phyloP scores from a whole-genome alignment of 2,113 vertebrate species.

The Cisticola juncidis region DNA sequence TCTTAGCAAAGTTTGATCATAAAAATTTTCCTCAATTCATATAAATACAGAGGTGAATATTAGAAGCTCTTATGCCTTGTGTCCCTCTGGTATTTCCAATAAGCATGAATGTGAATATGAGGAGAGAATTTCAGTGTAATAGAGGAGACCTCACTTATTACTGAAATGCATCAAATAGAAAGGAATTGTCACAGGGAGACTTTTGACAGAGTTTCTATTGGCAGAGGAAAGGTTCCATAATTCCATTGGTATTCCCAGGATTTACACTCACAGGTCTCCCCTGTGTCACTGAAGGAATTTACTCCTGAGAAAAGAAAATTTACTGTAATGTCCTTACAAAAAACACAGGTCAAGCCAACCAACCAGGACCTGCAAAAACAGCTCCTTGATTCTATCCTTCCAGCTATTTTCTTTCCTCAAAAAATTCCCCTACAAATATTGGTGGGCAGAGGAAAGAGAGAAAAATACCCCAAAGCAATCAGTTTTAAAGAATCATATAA shows the following conservation, averaged over 20 bases:
- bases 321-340: background rate
- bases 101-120: background rate
- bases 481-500: background rate
- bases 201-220: background rate
- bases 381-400: background rate
- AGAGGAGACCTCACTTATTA: background rate
- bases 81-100: background rate
- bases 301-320: background rate
- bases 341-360: background rate
- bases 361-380: background rate
- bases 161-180: background rate
- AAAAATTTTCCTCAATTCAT: background rate
- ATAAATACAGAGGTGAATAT: background rate
- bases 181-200: background rate
- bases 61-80: background rate
- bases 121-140: background rate
- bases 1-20: background rate
- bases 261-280: background rate
- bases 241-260: background rate
- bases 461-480: background rate
- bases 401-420: background rate
- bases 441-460: fast-evolving
- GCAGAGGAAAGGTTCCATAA: background rate
- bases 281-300: background rate
- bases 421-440: background rate